phyloP scores from a whole-genome alignment of 1,140 invertebrate genomes.

The Acromyrmex echinatior region DNA sequence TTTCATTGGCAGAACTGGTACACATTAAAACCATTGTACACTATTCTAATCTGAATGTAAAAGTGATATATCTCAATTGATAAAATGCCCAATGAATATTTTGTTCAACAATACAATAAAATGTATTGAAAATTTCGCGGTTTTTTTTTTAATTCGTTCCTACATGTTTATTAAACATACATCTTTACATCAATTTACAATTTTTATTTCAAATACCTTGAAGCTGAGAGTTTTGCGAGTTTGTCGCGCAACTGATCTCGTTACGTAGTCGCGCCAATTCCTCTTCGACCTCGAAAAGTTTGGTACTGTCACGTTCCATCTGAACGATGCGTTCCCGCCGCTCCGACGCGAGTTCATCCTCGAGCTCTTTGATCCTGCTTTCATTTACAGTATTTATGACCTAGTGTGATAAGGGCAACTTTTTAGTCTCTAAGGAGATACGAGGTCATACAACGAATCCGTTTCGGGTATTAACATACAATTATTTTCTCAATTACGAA shows the following conservation, averaged over 20 bases:
- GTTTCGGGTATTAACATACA: conserved; percentile 3
- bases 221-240: conserved; percentile 64
- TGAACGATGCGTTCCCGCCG: conserved; percentile 84
- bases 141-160: too few species aligned
- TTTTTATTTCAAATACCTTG: conserved; percentile 9
- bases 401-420: conserved; percentile 79
- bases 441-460: background rate
- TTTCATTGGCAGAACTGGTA: too few species aligned
- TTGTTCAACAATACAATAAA: too few species aligned
- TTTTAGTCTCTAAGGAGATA: conserved; percentile 51
- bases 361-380: conserved; percentile 87
- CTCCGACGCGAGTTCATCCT: conserved; percentile 86
- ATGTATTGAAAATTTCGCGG: too few species aligned
- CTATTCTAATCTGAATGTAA: too few species aligned
- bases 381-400: conserved; percentile 86
- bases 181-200: too few species aligned
- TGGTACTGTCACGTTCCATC: conserved; percentile 86
- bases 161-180: too few species aligned
- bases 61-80: too few species aligned
- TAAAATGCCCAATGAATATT: too few species aligned
- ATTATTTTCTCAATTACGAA: conserved; percentile 17
- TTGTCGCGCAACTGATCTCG: conserved; percentile 67
- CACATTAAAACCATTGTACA: too few species aligned
- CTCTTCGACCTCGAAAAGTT: conserved; percentile 88
- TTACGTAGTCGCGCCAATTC: conserved; percentile 84